These are phyloP conservation scores for Clinocottus analis DNA, from an alignment of 2,113 vertebrate species.

Conservation along the genomic window DNA sequence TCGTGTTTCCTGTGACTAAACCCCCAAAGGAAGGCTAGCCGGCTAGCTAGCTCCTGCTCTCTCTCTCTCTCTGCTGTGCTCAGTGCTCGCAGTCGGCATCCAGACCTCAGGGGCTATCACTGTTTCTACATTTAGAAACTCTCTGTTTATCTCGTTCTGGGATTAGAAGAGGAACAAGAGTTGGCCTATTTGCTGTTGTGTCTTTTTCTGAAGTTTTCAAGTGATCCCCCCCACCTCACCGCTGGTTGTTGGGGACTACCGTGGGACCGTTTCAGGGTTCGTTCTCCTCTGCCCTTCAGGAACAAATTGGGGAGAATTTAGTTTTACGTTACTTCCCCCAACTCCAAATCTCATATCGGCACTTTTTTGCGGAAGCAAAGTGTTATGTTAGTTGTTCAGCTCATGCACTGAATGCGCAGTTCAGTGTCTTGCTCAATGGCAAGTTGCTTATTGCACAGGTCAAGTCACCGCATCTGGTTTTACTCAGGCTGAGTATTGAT, in stretches of 20 bases:
- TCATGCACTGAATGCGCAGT: background rate
- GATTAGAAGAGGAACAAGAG: constrained; percentile 47
- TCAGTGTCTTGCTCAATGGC: background rate
- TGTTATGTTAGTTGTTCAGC: background rate
- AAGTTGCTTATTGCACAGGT: background rate
- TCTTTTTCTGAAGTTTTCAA: constrained; percentile 46
- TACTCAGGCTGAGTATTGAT: background rate
- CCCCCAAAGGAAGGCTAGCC: constrained; percentile 72
- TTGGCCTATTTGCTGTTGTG: constrained; percentile 52
- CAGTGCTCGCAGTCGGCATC: constrained; percentile 49
- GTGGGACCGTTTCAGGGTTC: background rate
- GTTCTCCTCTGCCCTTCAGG: background rate
- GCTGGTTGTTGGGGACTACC: background rate
- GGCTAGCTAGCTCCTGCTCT: constrained; percentile 45
- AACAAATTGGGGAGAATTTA: background rate
- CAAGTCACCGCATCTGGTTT: background rate
- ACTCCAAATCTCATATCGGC: constrained; percentile 68
- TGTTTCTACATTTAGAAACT: constrained; percentile 70
- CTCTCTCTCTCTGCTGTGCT: constrained; percentile 38
- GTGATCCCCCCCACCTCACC: background rate
- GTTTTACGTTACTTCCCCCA: constrained; percentile 32
- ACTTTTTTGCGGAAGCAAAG: constrained; percentile 4
- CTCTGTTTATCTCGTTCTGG: constrained; percentile 62
- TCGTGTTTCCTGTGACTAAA: constrained; percentile 71
- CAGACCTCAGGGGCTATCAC: constrained; percentile 68